Evolutionary conservation across 2,888 invertebrate species (phyloP), one percentile per base, ranked within the genome.

Genomic region (Hylaea fasciaria): DNA sequence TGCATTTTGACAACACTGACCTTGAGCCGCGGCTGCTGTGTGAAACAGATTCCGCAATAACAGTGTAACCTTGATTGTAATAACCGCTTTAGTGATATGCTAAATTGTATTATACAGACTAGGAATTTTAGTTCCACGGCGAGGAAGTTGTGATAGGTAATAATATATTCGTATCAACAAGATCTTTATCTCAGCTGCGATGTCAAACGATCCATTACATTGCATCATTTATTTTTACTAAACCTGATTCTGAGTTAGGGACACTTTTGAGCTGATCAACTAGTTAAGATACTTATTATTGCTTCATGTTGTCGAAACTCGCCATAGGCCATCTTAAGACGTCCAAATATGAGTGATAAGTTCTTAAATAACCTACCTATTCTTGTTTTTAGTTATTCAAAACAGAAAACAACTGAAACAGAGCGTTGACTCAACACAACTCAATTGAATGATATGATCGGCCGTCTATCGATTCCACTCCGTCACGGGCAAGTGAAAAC

Each of bases 1-100:
- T 64, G 66, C 68, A 63, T 72, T 76, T 77, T 76, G 76, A 71
- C 75, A 74, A 68, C 12, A 39, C 29, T 61, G 61, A 71, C 74
- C 74, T 73, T 71, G 68, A 51, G 56, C 54, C 54, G 8, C 41
- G 54, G 50, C 35, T 57, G 62, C 63, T 64, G 62, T 52, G 60
- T 32, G 47, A 44, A 58, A 58, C 60, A 46, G 56, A 66, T 65
- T 68, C 64, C 57, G 64, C 64, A 69, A 57, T 55, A 54, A 51
- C 55, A 48, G 50, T 41, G 44, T 49, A 13, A 59, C 65, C 67
- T 67, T 66, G 54, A 61, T 64, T 66, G 55, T 61, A 44, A 64
- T 62, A 62, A 55, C 52, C 57, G 51, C 22, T 51, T 17, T 62
- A 32, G 47, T 57, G 44, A 58, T 59, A 49, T 56, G 45, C 46